phyloP scores from a whole-genome alignment of 2,888 invertebrate genomes.

The Graphium colonna region DNA sequence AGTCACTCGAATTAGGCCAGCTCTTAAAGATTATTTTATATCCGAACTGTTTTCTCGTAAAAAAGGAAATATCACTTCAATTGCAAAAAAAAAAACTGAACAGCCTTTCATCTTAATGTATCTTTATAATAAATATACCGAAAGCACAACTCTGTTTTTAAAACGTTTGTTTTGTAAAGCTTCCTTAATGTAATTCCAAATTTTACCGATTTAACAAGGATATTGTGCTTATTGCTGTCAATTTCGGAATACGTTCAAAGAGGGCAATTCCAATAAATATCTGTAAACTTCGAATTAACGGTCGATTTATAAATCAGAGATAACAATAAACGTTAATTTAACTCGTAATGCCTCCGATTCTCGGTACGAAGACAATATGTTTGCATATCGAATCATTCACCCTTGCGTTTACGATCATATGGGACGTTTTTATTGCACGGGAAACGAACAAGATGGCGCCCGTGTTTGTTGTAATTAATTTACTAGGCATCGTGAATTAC shows the following conservation, averaged over 20 bases:
- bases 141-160: neutral
- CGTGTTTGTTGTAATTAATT: constrained; percentile 40
- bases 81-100: too few species aligned
- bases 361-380: constrained; percentile 52
- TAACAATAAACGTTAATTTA: constrained; percentile 61
- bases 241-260: neutral
- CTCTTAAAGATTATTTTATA: too few species aligned
- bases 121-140: neutral
- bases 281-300: constrained; percentile 19
- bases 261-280: constrained; percentile 12
- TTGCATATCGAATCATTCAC: constrained; percentile 64
- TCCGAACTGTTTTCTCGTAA: too few species aligned
- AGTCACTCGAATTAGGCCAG: too few species aligned
- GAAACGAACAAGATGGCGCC: constrained; percentile 40
- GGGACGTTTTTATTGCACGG: constrained; percentile 48
- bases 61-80: too few species aligned
- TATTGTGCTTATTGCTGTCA: too few species aligned
- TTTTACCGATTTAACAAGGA: neutral
- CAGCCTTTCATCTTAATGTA: neutral
- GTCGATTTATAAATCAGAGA: constrained; percentile 32
- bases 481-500: constrained; percentile 28
- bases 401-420: constrained; percentile 54
- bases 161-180: neutral
- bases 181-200: neutral
- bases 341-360: constrained; percentile 52